phyloP scores from a whole-genome alignment of 2,797 vertebrate species.

The Danio aesculapii region DNA sequence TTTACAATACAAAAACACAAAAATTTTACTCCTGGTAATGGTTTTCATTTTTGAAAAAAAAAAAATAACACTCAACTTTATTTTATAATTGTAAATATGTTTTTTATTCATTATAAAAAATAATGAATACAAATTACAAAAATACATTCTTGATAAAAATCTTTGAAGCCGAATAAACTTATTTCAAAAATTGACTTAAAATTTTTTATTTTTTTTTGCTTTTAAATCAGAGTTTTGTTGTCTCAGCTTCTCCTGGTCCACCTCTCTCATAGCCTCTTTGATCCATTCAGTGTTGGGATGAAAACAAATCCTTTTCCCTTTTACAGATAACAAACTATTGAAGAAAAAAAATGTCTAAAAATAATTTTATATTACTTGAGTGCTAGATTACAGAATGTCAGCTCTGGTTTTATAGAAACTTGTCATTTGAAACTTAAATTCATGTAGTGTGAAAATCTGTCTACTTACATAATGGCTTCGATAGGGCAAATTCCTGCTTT shows the following conservation, averaged over 20 bases:
- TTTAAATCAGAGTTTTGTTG: not conserved
- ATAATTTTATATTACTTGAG: too few relatives aligned
- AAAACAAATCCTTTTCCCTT: not conserved
- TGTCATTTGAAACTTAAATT: too few relatives aligned
- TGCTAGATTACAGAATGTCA: too few relatives aligned
- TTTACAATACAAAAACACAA: not conserved
- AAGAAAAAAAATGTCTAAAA: too few relatives aligned
- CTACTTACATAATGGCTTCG: constrained; percentile 41
- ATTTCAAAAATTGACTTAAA: not conserved
- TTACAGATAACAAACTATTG: constrained; percentile 21
- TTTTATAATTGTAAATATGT: not conserved
- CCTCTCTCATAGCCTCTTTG: not conserved
- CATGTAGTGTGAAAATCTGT: not conserved
- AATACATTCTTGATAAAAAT: constrained; percentile 8
- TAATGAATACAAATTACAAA: not conserved
- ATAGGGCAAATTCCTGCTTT: constrained; percentile 49
- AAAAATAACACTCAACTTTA: not conserved
- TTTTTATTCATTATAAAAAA: not conserved
- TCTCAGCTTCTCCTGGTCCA: not conserved
- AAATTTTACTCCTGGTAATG: not conserved
- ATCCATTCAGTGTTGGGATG: constrained; percentile 27
- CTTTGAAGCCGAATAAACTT: not conserved
- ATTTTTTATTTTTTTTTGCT: not conserved
- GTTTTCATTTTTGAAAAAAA: too few relatives aligned
- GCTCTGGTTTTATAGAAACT: not conserved